Base-by-base conservation (phyloP, 1,140 invertebrate genomes). In the Holcopasites calliopsidis region DNA sequence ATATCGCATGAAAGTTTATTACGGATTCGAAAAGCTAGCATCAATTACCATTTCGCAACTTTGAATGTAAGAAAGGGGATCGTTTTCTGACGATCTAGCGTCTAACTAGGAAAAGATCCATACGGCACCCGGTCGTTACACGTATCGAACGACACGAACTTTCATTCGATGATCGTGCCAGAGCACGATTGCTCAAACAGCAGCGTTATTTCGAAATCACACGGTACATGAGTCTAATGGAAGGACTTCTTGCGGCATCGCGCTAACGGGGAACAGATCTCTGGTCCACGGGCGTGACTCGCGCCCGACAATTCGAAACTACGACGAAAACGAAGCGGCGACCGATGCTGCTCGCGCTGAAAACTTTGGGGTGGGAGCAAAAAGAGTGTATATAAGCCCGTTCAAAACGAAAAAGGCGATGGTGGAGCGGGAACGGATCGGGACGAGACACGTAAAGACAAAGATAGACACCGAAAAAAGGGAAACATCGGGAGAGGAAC, bases 211-310 rank as follows among this genome's bases (percentile, higher is more conserved):
- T 81, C 62, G 79, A 72, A 74, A 81, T 73, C 66, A 68, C 73
- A 72, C 61, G 79, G 79, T 77, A 77, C 68, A 83, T 50, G 74
- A 75, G 52, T 78, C 69, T 82, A 83, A 83, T 78, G 78, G 81
- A 78, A 82, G 68, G 69, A 82, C 74, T 82, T 81, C 69, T 68
- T 69, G 66, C 62, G 62, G 64, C 79, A 52, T 78, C 69, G 60
- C 68, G 49, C 64, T 77, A 77, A 82, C 72, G 66, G 61, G 16
- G 72, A 82, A 79, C 80, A 83, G 80, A 83, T 83, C 83, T 68
- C 60, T 50, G 47, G 33, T 58, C 49, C 40, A 47, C 47, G 55
- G 42, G 47, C 75, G 42, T 74, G 69, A 78, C 76, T 82, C 64
- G 65, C 66, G 62, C 40, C 75, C 72, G 74, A 79, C 52, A 49